phyloP scores from a whole-genome alignment of 1,140 invertebrate genomes.

The Bradysia coprophila region DNA sequence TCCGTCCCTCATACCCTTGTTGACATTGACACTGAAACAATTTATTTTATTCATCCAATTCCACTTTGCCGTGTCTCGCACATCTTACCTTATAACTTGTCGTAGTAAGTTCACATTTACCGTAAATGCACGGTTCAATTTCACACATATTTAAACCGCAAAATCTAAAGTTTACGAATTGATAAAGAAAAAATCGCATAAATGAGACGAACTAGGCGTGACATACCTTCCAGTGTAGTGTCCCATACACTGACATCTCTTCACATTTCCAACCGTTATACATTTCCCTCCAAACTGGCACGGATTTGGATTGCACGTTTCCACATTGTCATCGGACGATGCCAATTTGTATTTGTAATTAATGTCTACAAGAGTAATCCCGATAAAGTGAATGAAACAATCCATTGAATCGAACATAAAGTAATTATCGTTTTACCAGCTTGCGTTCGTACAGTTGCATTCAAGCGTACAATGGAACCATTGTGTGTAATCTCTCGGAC shows the following conservation, averaged over 20 bases:
- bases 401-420: background rate
- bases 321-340: slow-evolving; percentile 30
- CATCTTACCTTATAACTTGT: slow-evolving; percentile 22
- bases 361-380: slow-evolving; percentile 25
- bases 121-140: slow-evolving; percentile 47
- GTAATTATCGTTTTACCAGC: slow-evolving; percentile 7
- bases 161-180: slow-evolving; percentile 23
- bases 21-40: slow-evolving; percentile 32
- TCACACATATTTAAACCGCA: slow-evolving; percentile 51
- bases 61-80: too few species aligned
- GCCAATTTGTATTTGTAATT: slow-evolving; percentile 38
- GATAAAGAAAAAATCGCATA: background rate
- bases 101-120: slow-evolving; percentile 37
- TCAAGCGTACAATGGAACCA: slow-evolving; percentile 24
- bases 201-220: background rate
- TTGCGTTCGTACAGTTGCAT: slow-evolving; percentile 26
- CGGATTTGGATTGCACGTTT: slow-evolving; percentile 46
- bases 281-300: slow-evolving; percentile 47
- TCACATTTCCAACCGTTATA: slow-evolving; percentile 26
- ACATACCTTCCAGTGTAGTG: slow-evolving; percentile 32
- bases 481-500: slow-evolving; percentile 28
- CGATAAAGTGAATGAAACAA: slow-evolving; percentile 1
- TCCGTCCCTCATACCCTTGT: slow-evolving; percentile 38
- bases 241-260: slow-evolving; percentile 40
- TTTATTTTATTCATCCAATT: slow-evolving; percentile 1